Evolutionary conservation across 1,140 invertebrate species (phyloP).

Genomic region (Drosophila subpulchrella): DNA sequence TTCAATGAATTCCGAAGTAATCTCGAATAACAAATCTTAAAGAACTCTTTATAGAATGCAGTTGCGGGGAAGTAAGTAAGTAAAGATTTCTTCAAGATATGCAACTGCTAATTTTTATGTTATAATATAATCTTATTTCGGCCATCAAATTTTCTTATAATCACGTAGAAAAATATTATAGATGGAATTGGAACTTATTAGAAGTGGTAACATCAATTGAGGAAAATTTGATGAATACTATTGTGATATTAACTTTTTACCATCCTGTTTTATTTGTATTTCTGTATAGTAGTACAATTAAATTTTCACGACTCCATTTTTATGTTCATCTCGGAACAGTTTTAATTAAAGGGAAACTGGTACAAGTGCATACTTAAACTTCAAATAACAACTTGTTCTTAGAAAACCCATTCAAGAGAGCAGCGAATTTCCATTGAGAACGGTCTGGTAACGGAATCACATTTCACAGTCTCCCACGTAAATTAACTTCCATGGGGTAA

Average conservation of each 20-base stretch:
- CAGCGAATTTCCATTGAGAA: background rate
- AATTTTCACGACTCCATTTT: background rate
- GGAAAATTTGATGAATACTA: too few relatives aligned
- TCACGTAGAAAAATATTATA: too few relatives aligned
- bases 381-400: background rate
- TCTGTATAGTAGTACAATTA: too few relatives aligned
- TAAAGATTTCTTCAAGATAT: background rate
- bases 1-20: slow-evolving; percentile 1
- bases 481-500: slow-evolving; percentile 16
- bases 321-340: background rate
- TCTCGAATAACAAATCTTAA: background rate
- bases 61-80: background rate
- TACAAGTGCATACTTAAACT: background rate
- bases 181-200: too few relatives aligned
- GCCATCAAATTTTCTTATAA: background rate
- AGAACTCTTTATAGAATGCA: background rate
- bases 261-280: too few relatives aligned
- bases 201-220: too few relatives aligned
- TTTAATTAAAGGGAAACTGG: background rate
- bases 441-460: background rate
- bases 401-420: slow-evolving; percentile 2
- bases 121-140: too few relatives aligned
- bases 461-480: background rate
- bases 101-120: background rate
- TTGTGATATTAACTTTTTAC: too few relatives aligned